These are phyloP conservation scores for Paratrypauchen microcephalus DNA, from an alignment of 2,797 vertebrate species.

Conservation along the genomic window DNA sequence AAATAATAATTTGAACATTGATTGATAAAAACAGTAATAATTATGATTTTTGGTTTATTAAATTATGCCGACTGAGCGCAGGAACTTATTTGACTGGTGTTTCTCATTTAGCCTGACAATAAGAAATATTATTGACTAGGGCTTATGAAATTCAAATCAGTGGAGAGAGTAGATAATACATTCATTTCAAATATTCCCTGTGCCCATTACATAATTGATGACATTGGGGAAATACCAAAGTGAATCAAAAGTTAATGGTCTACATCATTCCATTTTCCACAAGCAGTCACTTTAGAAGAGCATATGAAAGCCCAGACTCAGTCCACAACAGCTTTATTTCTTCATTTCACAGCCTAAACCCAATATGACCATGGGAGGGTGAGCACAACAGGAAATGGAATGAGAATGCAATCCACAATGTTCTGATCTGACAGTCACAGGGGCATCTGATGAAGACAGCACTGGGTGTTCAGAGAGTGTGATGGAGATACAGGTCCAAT, in stretches of 20 bases:
- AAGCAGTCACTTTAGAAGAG: conserved; percentile 41
- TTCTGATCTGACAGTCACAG: conserved; percentile 12
- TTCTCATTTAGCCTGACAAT: conserved; percentile 21
- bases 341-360: conserved; percentile 42
- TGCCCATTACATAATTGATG: conserved; percentile 56
- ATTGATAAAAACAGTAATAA: conserved; percentile 9
- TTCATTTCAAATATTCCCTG: conserved; percentile 39
- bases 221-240: conserved; percentile 44
- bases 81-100: conserved; percentile 7
- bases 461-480: background rate
- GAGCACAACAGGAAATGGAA: conserved; percentile 30
- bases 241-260: conserved; percentile 63
- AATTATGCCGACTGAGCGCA: background rate
- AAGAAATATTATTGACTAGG: conserved; percentile 11
- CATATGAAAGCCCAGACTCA: conserved; percentile 32
- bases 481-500: background rate
- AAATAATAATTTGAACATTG: background rate
- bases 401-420: conserved; percentile 18
- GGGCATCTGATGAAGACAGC: background rate
- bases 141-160: conserved; percentile 34
- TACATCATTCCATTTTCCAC: conserved; percentile 54
- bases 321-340: conserved; percentile 26
- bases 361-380: conserved; percentile 17
- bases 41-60: background rate
- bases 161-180: conserved; percentile 27